Evolutionary conservation across 2,888 invertebrate genomes (phyloP), one percentile per base, ranked within the genome.

Genomic region (Caenorhabditis drosophilae): DNA sequence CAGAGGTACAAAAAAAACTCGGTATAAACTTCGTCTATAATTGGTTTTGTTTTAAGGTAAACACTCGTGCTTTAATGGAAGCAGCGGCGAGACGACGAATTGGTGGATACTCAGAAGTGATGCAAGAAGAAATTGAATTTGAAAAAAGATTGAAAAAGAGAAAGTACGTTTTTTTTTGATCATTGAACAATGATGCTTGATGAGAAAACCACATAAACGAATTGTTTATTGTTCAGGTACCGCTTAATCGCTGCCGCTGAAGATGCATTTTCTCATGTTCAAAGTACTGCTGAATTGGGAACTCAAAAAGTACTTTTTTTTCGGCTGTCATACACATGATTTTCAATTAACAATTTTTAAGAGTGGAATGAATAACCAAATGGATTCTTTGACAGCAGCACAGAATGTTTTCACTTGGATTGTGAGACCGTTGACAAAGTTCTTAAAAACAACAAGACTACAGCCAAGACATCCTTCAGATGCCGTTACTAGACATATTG

Each of bases 351-450:
- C n/a, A n/a, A n/a, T n/a, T n/a, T n/a, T n/a, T n/a, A n/a, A n/a
- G n/a, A n/a, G n/a, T n/a, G n/a, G n/a, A n/a, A n/a, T n/a, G 0
- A 89, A 91, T 62, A 89, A 91, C 61, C 90, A 91, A 0, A 90
- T 98, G 87, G 93, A 95, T 83, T 91, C 96, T 0, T 89, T 92
- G 78, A 96, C 96, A 86, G 96, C 97, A 3, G 97, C 97, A 0
- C 93, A 94, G 84, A 93, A 96, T 0, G 93, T 98, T 55, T 97
- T 98, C 84, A 96, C 96, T 1, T 93, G 94, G 7, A 90, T 98
- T 88, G 93, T 96, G 0, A 89, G 95, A 57, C 92, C 97, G 1
- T 87, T 98, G 70, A 96, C 96, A 86, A 97, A 98, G 85, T 98
- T 92, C 85, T 87, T 98, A 26, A 70, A 96, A 11, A 91, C 95